Percentiles rank a stretch among this genome's conserved stretches.
These are phyloP conservation scores for Tamias sibiricus DNA, from an alignment of 2,113 vertebrate species.

Conservation along the genomic window DNA sequence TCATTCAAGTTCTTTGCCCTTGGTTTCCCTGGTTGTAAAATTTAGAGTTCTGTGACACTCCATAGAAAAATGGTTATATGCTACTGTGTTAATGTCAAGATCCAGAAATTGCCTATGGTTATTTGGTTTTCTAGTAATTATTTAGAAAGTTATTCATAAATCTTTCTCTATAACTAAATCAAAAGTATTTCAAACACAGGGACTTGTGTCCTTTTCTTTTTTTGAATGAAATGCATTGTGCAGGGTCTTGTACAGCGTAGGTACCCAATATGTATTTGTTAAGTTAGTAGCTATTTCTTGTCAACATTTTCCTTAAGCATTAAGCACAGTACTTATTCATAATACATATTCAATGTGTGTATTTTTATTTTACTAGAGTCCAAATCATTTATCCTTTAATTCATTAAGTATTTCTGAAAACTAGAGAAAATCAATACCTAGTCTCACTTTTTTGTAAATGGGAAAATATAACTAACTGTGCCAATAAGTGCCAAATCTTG, in stretches of 20 bases:
- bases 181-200: constrained; percentile 16
- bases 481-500: background rate
- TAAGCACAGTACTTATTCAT: background rate
- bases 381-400: constrained; percentile 1
- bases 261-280: background rate
- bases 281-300: background rate
- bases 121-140: background rate
- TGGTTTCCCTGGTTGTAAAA: background rate
- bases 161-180: background rate
- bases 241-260: background rate
- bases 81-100: background rate
- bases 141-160: background rate
- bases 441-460: background rate
- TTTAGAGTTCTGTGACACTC: background rate
- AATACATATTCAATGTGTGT: background rate
- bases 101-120: background rate
- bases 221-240: background rate
- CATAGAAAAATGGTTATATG: background rate
- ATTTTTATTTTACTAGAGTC: background rate
- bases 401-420: constrained; percentile 24
- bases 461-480: constrained; percentile 19
- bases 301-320: background rate
- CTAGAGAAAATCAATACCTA: background rate
- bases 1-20: background rate
- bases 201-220: background rate